Evolutionary conservation across 2,113 vertebrate genomes (phyloP).

Genomic region (Carassius gibelio): DNA sequence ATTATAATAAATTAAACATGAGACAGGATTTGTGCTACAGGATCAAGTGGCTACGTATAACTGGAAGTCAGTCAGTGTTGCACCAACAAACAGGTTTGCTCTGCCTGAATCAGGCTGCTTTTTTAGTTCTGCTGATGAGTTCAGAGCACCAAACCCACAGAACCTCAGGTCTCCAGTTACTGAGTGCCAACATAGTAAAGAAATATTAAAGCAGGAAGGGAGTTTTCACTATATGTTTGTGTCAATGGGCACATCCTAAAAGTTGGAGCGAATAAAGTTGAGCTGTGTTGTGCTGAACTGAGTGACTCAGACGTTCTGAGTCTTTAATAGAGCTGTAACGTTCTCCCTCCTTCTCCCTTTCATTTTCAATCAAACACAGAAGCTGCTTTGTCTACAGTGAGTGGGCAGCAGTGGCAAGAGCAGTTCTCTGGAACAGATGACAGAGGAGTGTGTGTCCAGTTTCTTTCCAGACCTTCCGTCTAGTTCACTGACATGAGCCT

Average conservation of each 20-base stretch:
- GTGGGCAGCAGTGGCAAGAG: constrained; percentile 25
- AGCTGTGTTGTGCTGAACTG: not conserved
- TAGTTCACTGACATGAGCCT: constrained; percentile 12
- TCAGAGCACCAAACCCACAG: not conserved
- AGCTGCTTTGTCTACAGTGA: constrained; percentile 23
- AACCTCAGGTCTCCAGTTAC: not conserved
- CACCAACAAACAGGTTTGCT: constrained; percentile 51
- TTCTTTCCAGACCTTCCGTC: not conserved
- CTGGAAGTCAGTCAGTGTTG: constrained; percentile 56
- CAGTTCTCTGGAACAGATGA: constrained; percentile 39
- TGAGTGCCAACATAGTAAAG: not conserved
- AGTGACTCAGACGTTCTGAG: constrained; percentile 29
- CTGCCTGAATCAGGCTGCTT: not conserved
- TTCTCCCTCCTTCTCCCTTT: not conserved
- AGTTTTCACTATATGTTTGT: not conserved
- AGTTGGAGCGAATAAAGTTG: not conserved
- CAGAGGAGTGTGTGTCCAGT: constrained; percentile 27
- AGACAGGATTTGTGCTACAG: constrained; percentile 14
- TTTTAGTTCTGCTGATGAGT: not conserved
- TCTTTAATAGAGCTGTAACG: constrained; percentile 19
- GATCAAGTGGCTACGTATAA: constrained; percentile 49
- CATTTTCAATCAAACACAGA: constrained; percentile 35
- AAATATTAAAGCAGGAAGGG: not conserved
- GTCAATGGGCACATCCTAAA: not conserved
- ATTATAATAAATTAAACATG: constrained; percentile 46